Conservation (phyloP, 2,797 vertebrate genomes). For the Octomys mimax region DNA sequence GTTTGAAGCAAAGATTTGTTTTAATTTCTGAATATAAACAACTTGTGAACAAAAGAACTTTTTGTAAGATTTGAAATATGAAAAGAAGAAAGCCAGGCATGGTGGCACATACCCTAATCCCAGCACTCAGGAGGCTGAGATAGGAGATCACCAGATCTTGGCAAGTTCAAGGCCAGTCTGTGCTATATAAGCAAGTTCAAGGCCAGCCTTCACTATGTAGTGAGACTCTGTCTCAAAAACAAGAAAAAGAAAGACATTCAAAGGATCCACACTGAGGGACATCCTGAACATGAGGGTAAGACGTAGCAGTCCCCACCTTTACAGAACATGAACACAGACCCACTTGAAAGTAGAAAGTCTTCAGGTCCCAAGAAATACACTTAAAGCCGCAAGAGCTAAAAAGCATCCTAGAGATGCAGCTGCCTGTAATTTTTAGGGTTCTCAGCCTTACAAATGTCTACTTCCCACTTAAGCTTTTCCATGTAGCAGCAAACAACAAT, state of each 20-base stretch:
- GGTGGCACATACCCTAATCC: not conserved
- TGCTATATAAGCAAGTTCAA: not conserved
- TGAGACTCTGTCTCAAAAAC: not conserved
- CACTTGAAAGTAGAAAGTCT: not conserved
- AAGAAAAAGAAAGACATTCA: conserved; percentile 19
- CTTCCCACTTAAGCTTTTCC: conserved; percentile 30
- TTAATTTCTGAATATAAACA: conserved; percentile 58
- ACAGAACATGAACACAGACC: not conserved
- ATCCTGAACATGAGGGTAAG: not conserved
- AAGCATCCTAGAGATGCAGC: not conserved
- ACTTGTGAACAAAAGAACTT: conserved; percentile 28
- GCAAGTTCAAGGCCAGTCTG: not conserved
- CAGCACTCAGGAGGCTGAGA: not conserved
- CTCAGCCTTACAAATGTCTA: not conserved
- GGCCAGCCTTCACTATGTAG: not conserved
- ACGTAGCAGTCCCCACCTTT: not conserved
- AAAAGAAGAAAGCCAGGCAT: not conserved
- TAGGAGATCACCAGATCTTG: not conserved
- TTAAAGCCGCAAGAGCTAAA: not conserved
- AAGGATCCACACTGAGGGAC: not conserved
- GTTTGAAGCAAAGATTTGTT: conserved; percentile 26
- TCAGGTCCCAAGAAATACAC: not conserved
- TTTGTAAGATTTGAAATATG: conserved; percentile 20
- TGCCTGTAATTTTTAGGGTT: conserved; percentile 5
- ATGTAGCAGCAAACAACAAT: not conserved